A percentile compares a stretch with the other conserved stretches of the same genome.
Conservation (phyloP, 2,797 vertebrate genomes). For the Tapera naevia region DNA sequence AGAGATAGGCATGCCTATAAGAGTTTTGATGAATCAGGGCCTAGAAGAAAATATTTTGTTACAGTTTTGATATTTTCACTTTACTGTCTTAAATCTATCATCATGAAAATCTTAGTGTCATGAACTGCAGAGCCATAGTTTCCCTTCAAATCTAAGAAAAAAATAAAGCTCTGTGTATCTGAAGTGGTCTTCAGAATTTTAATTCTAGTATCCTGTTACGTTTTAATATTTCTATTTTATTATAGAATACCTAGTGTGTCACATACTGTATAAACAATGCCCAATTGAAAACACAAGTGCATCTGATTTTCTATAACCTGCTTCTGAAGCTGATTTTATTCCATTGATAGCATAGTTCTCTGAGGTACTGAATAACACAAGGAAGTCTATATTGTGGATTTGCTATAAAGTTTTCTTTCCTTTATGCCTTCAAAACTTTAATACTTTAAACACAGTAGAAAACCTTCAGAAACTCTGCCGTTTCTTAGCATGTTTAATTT, state of each 20-base stretch:
- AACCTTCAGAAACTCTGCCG: neutral
- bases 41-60: neutral
- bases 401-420: neutral
- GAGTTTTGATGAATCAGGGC: neutral
- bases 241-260: neutral
- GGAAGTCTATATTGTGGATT: neutral
- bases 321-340: neutral
- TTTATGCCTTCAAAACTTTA: conserved; percentile 2
- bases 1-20: neutral
- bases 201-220: neutral
- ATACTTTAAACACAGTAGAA: neutral
- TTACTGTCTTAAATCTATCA: neutral
- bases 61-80: neutral
- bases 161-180: neutral
- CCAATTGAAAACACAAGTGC: neutral
- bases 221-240: neutral
- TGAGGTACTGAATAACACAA: neutral
- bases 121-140: neutral
- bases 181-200: neutral
- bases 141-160: neutral
- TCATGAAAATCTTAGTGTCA: neutral
- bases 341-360: neutral
- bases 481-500: neutral
- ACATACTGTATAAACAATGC: neutral
- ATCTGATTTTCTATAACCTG: neutral